Conservation (phyloP, 1,140 invertebrate species). For the Eueides isabella region DNA sequence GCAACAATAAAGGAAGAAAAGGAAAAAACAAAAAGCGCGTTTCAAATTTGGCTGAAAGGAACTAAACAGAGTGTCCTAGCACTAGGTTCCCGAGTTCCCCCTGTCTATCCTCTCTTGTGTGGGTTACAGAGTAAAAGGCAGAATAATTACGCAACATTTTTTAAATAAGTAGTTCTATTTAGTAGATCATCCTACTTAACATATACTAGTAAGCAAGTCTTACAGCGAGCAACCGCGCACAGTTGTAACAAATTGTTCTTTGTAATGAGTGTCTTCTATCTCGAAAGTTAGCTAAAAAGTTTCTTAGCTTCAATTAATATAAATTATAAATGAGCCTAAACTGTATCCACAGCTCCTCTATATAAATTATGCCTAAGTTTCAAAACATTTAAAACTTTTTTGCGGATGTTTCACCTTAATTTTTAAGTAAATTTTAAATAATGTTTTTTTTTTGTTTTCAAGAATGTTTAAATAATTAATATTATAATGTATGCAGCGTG, state of each 20-base stretch:
- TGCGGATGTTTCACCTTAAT: neutral
- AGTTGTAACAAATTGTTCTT: conserved; percentile 62
- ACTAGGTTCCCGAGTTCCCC: no score
- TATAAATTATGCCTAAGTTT: neutral
- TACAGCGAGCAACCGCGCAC: conserved; percentile 36
- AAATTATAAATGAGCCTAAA: conserved; percentile 52
- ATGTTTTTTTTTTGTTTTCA: neutral
- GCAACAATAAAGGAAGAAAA: no score
- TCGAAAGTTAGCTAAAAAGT: conserved; percentile 47
- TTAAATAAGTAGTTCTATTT: neutral
- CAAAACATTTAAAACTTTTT: neutral
- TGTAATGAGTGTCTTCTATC: conserved; percentile 52
- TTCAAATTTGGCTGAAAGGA: no score
- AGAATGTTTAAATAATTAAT: no score
- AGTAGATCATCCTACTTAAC: neutral
- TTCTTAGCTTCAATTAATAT: conserved; percentile 52
- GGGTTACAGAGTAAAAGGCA: no score
- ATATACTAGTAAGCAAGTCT: conserved; percentile 24
- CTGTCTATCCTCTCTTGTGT: no score
- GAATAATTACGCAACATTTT: no score
- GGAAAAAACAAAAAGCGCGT: no score
- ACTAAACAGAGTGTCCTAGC: no score
- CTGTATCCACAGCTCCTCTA: conserved; percentile 3
- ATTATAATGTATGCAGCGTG: no score
- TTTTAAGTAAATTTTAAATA: neutral